Conservation (phyloP, 2,888 invertebrate genomes). For the Meloe dianella region DNA sequence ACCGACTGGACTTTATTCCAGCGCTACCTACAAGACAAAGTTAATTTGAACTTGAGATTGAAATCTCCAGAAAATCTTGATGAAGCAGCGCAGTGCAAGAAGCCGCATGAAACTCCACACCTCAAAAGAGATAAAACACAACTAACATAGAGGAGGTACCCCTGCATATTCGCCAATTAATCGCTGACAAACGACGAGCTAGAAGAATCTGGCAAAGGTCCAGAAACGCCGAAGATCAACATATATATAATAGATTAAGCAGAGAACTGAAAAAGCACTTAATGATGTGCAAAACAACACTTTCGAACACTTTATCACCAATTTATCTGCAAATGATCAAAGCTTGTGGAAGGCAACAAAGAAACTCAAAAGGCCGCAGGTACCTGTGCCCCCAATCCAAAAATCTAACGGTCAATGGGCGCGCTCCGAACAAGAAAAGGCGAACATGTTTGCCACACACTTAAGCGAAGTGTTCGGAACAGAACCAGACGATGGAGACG, state of each 20-base stretch:
- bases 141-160: background rate
- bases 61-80: background rate
- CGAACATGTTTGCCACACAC: too few species aligned
- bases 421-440: too few species aligned
- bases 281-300: background rate
- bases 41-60: background rate
- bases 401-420: too few species aligned
- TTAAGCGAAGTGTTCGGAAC: too few species aligned
- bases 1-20: background rate
- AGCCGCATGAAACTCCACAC: background rate
- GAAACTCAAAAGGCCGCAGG: background rate
- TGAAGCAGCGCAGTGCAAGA: background rate
- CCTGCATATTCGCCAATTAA: conserved; percentile 7
- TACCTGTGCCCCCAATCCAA: background rate
- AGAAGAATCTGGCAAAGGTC: conserved; percentile 12
- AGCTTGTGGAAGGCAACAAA: conserved; percentile 12
- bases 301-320: background rate
- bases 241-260: conserved; percentile 13
- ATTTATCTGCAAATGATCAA: conserved; percentile 8
- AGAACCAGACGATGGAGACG: too few species aligned
- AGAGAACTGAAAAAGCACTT: conserved; percentile 13
- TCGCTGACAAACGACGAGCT: background rate
- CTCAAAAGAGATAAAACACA: background rate
- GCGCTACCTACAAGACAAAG: background rate
- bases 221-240: background rate